These are phyloP conservation scores for Rhinatrema bivittatum DNA, from an alignment of 2,797 vertebrate genomes.

Conservation along the genomic window DNA sequence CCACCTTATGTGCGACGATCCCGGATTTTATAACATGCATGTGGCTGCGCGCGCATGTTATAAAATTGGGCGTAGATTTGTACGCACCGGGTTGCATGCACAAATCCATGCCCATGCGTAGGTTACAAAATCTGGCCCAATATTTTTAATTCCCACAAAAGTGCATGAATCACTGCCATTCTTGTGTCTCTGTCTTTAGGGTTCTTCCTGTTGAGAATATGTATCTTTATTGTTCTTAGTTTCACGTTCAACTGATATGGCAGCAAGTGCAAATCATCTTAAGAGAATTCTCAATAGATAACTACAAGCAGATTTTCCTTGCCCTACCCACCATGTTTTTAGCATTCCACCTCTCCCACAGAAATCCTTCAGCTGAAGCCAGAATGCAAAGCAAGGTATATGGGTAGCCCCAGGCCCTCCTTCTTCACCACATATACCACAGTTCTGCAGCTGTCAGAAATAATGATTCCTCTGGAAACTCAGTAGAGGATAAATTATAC, in stretches of 20 bases:
- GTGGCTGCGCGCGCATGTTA: too few species aligned
- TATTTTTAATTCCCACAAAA: too few species aligned
- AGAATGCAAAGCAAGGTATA: not conserved
- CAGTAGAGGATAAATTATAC: constrained; percentile 9
- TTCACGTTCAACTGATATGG: too few species aligned
- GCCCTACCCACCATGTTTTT: not conserved
- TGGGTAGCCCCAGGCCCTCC: not conserved
- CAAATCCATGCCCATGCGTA: too few species aligned
- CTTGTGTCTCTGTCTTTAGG: not conserved
- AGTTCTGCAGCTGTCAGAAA: constrained; percentile 14
- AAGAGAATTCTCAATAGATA: not conserved
- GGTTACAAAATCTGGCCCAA: too few species aligned
- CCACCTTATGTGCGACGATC: too few species aligned
- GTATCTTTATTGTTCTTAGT: not conserved
- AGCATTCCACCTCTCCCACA: constrained; percentile 1
- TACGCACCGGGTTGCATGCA: too few species aligned
- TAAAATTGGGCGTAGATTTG: too few species aligned
- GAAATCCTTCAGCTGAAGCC: not conserved
- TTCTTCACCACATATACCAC: constrained; percentile 2
- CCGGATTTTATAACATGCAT: too few species aligned
- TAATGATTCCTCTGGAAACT: constrained; percentile 16
- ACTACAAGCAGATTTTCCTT: constrained; percentile 14
- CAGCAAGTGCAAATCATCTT: too few species aligned
- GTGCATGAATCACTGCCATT: not conserved
- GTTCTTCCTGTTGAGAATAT: not conserved